phyloP scores from a whole-genome alignment of 2,113 vertebrate genomes.

The Engystomops pustulosus region DNA sequence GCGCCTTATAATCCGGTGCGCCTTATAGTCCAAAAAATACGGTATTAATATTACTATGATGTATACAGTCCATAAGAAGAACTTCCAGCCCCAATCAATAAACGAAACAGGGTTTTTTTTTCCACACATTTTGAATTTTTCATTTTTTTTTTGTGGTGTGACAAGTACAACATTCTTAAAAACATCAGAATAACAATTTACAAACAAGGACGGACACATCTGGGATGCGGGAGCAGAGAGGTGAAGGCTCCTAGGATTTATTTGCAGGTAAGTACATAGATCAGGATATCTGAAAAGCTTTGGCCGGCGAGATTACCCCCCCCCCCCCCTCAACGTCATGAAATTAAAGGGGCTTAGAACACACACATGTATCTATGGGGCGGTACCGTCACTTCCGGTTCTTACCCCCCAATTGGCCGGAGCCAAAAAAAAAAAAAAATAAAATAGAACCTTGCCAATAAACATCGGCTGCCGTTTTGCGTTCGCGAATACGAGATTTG shows the following conservation, averaged over 20 bases:
- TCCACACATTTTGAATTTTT: constrained; percentile 34
- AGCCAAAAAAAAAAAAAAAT: background rate
- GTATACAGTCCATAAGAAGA: background rate
- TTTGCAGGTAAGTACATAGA: constrained; percentile 12
- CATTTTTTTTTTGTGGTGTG: constrained; percentile 66
- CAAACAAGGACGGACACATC: constrained; percentile 62
- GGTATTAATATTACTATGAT: too few relatives aligned
- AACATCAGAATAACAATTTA: constrained; percentile 68
- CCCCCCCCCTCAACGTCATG: background rate
- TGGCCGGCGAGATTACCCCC: background rate
- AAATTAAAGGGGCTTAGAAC: background rate
- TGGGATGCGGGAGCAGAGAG: constrained; percentile 16
- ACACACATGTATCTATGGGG: background rate
- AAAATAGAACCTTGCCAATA: background rate
- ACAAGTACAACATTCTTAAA: constrained; percentile 70
- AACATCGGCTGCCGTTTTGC: background rate
- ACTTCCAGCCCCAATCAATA: background rate
- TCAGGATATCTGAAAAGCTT: constrained; percentile 13
- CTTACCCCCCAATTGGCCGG: background rate
- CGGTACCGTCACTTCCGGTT: background rate
- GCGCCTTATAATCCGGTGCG: too few relatives aligned
- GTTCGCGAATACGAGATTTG: background rate
- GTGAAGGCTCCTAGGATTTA: constrained; percentile 58
- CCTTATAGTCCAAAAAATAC: too few relatives aligned
- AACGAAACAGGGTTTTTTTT: background rate